Conservation (phyloP, 2,113 vertebrate genomes). For the Paradisaea rubra region DNA sequence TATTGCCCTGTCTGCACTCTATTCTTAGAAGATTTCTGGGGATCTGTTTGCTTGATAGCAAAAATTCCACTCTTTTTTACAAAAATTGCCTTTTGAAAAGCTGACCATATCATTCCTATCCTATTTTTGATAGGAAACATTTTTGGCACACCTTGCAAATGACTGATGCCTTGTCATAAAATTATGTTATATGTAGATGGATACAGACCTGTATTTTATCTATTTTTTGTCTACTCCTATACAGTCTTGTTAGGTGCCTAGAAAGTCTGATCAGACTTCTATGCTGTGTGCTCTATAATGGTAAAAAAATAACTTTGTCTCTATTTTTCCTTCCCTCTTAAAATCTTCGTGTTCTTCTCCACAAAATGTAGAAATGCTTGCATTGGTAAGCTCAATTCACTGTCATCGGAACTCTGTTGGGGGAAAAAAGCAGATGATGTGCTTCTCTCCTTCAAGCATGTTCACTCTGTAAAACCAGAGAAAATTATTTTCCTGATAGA, state of each 20-base stretch:
- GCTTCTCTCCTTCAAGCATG: neutral
- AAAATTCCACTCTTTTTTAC: neutral
- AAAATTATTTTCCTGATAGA: neutral
- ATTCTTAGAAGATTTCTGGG: neutral
- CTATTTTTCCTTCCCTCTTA: neutral
- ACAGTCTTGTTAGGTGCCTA: neutral
- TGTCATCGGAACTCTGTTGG: neutral
- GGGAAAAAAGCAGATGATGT: neutral
- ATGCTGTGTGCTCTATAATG: rapidly evolving
- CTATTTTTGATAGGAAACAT: neutral
- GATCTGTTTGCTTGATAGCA: neutral
- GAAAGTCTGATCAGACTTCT: neutral
- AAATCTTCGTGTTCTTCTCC: neutral
- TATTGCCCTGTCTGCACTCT: neutral
- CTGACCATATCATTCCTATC: rapidly evolving
- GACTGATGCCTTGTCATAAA: neutral
- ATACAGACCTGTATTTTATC: neutral
- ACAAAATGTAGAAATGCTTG: neutral
- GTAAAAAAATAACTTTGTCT: neutral
- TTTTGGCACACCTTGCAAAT: neutral
- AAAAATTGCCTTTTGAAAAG: neutral
- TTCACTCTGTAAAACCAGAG: neutral
- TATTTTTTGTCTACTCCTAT: neutral
- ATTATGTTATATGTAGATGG: neutral
- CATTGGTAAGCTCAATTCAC: neutral